Base-by-base conservation (phyloP, 2,113 vertebrate species). In the Muntiacus muntjak region DNA sequence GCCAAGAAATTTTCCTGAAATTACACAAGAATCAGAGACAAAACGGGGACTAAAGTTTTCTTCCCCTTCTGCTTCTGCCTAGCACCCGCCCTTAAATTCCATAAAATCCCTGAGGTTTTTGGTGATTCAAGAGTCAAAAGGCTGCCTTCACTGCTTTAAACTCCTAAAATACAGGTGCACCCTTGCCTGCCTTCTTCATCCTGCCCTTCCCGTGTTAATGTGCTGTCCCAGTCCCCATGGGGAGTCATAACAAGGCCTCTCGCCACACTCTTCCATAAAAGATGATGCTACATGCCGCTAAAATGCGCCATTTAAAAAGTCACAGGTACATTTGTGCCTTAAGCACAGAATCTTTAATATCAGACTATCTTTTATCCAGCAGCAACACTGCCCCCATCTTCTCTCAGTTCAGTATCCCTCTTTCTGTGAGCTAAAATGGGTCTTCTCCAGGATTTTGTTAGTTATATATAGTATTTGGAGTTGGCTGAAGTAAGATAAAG, bases 281-380 rank as follows among this genome's bases (percentile, higher is more conserved):
- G 82, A 91, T 87, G 40, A 89, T 85, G 84, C 76, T 36, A 3
- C 43, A 21, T 67, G 58, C 84, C 33, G 15, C 92, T 88, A 62
- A 94, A 83, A 64, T 71, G 81, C 94, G 45, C 45, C 40, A 28
- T 74, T 78, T n/a, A 93, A 89, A 94, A 94, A 94, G 81, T 74
- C 87, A 28, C 91, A 82, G 87, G 81, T 91, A 45, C 87, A 88
- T 78, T 50, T 60, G 74, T 93, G 88, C 95, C 92, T 83, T 94
- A 88, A 98, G 97, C 87, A 94, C 87, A 95, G 85, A 96, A 87
- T 62, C 36, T 95, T 94, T 92, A 94, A 76, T 94, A 97, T 54
- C 87, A 92, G 28, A 76, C 87, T 87, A 0, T 92, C 47, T 96
- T 71, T 97, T 78, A 94, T 91, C 55, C 84, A 60, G 43, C 16